phyloP scores from a whole-genome alignment of 2,113 vertebrate genomes.

The Ameiurus melas region DNA sequence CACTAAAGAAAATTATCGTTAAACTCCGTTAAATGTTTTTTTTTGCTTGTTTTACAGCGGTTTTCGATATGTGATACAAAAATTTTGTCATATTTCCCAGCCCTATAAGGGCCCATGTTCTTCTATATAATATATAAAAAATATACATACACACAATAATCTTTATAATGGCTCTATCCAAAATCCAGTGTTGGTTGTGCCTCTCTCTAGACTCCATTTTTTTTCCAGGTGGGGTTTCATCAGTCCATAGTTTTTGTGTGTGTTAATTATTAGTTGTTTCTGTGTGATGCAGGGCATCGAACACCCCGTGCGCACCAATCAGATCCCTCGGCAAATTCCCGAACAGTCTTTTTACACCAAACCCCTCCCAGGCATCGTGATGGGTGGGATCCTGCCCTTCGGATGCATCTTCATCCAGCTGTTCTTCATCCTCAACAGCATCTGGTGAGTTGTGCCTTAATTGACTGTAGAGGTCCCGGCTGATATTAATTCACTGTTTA shows the following conservation, averaged over 20 bases:
- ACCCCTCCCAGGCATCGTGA: conserved; percentile 87
- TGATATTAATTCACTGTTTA: background rate
- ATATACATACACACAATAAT: too few relatives aligned
- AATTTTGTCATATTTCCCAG: too few relatives aligned
- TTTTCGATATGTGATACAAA: too few relatives aligned
- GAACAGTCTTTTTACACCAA: conserved; percentile 94
- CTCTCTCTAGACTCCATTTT: background rate
- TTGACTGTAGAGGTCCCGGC: background rate
- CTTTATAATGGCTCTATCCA: background rate
- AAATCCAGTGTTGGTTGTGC: background rate
- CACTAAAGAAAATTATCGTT: too few relatives aligned
- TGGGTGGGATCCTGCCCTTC: conserved; percentile 92
- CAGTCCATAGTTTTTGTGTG: too few relatives aligned
- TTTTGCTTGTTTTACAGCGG: too few relatives aligned
- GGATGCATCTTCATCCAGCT: conserved; percentile 95
- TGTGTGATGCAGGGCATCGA: conserved; percentile 81
- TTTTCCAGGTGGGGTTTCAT: background rate
- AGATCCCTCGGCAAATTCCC: conserved; percentile 94
- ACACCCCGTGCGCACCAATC: conserved; percentile 91
- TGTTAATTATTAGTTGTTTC: background rate
- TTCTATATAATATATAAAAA: too few relatives aligned
- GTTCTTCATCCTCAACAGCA: conserved; percentile 95
- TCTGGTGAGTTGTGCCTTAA: conserved; percentile 79
- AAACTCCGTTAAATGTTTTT: too few relatives aligned
- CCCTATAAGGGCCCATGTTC: too few relatives aligned